These are phyloP conservation scores for Oplegnathus fasciatus DNA, from an alignment of 2,113 vertebrate species.

Conservation along the genomic window DNA sequence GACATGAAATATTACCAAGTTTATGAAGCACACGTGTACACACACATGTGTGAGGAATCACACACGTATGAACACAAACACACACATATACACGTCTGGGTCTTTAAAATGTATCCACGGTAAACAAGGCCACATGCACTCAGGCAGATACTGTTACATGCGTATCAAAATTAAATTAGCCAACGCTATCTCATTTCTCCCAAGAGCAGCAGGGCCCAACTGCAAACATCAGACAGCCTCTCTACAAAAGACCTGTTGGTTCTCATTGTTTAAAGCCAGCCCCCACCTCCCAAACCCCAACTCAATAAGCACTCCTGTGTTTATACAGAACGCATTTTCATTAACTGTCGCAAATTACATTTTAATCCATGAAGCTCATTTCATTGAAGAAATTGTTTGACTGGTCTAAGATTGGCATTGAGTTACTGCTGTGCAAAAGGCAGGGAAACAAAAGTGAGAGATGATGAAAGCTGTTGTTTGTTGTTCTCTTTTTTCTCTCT, in stretches of 20 bases:
- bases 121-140: slow-evolving; percentile 67
- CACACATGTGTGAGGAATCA: background rate
- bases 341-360: slow-evolving; percentile 79
- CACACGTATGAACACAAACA: slow-evolving; percentile 12
- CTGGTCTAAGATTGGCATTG: slow-evolving; percentile 64
- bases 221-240: slow-evolving; percentile 70
- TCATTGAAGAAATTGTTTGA: slow-evolving; percentile 74
- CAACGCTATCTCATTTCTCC: slow-evolving; percentile 65
- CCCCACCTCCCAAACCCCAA: slow-evolving; percentile 56
- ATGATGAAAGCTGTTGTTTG: slow-evolving; percentile 63
- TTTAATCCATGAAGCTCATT: slow-evolving; percentile 77
- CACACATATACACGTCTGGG: background rate
- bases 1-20: slow-evolving; percentile 32
- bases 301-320: slow-evolving; percentile 72
- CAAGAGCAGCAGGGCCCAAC: slow-evolving; percentile 63
- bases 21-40: background rate
- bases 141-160: slow-evolving; percentile 63
- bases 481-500: slow-evolving; percentile 21
- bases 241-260: slow-evolving; percentile 61
- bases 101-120: slow-evolving; percentile 42
- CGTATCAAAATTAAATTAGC: slow-evolving; percentile 75
- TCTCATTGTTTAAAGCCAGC: slow-evolving; percentile 64
- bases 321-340: slow-evolving; percentile 75
- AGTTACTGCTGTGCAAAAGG: slow-evolving; percentile 49
- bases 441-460: slow-evolving; percentile 57